A percentile compares a stretch with the other conserved stretches of the same genome.
Conservation (phyloP, 2,113 vertebrate genomes). For the Illadopsis cleaveri region DNA sequence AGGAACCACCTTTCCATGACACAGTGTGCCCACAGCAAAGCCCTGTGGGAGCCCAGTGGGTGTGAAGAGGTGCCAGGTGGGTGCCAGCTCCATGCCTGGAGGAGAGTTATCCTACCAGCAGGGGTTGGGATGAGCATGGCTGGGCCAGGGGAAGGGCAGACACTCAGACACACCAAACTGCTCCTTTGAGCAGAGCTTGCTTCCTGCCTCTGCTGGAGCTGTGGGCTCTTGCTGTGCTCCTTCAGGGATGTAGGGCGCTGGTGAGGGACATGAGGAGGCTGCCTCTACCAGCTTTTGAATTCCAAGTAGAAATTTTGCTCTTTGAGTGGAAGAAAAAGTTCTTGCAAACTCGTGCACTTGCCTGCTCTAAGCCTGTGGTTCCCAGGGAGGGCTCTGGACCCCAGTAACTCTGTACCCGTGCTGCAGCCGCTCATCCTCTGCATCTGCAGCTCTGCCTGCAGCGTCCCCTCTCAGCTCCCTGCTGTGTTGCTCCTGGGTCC, state of each 20-base stretch:
- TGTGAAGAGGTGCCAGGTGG: accelerated
- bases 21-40: accelerated
- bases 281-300: background rate
- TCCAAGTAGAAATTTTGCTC: background rate
- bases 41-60: background rate
- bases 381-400: accelerated
- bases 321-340: background rate
- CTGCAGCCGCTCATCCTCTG: background rate
- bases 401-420: accelerated
- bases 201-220: background rate
- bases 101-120: background rate
- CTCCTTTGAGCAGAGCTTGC: background rate
- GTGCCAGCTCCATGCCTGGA: background rate
- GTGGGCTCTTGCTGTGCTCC: background rate
- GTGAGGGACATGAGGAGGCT: background rate
- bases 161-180: accelerated
- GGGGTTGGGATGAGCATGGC: background rate
- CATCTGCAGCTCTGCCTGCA: background rate
- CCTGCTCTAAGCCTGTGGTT: background rate
- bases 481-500: background rate
- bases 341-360: background rate
- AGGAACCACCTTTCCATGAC: background rate
- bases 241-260: accelerated
- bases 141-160: background rate
- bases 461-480: background rate